Evolutionary conservation across 92 coral and sea anemone genomes (phyloP), one percentile per base, ranked within the genome.

Genomic region (Scolanthus callimorphus): DNA sequence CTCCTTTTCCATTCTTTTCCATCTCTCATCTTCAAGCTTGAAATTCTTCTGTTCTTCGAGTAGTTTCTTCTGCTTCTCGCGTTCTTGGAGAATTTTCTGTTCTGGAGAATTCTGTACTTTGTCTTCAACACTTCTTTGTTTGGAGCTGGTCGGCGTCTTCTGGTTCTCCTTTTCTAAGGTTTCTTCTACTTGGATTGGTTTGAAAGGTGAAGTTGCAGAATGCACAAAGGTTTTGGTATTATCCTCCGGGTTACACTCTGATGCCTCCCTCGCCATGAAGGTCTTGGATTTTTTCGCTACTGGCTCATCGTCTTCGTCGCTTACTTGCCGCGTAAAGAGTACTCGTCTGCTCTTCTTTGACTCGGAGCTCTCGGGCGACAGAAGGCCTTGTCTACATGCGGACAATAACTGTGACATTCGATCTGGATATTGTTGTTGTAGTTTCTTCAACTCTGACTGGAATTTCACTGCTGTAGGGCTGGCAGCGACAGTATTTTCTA

Each of bases 391-490:
- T 31, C 70, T 60, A 62, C 95, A 87, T 15, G 95, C 90, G 26
- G 90, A 87, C 27, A 87, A 71, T 20, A 87, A 72, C 60, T 87
- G 90, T 15, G 85, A 83, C 95, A 87, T 87, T 44, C 90, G 97
- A 81, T 92, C 80, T 49, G 98, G 98, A 79, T 88, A 92, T 48
- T 84, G 95, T 59, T 83, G 80, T 44, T 88, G 91, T 2, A 92
- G 83, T 69, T 88, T 92, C 71, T 80, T 82, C 45, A 92, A 57
- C 64, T 92, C 98, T 11, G 95, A 81, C 28, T 96, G 92, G 57
- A 92, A 92, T 55, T 90, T 92, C 1, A 71, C 84, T 23, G 91
- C 96, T 21, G 88, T 85, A 9, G 98, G 98, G 54, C 96, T 91
- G 53, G 69, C 75, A 26, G 73, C 21, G 19, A 80, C 30, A 60